These are phyloP conservation scores for Hyla sarda DNA, from an alignment of 2,113 vertebrate species.

Conservation along the genomic window DNA sequence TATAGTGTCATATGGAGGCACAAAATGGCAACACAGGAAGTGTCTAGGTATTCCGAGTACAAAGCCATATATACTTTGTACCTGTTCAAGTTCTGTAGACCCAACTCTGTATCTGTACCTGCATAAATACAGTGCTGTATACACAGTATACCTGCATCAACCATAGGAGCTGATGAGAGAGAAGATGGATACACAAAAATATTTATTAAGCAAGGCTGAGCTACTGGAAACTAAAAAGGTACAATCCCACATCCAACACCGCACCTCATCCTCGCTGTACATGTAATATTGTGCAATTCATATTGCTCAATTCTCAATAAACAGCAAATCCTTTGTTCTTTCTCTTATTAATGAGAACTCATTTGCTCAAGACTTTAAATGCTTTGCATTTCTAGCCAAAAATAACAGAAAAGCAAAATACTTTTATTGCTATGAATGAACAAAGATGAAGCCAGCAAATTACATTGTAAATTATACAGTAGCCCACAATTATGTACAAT, in stretches of 20 bases:
- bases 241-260: background rate
- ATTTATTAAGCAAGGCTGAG: background rate
- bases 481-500: background rate
- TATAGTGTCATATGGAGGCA: too few relatives aligned
- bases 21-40: too few relatives aligned
- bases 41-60: too few relatives aligned
- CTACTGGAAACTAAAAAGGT: background rate
- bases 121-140: too few relatives aligned
- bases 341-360: constrained; percentile 15
- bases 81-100: background rate
- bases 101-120: background rate
- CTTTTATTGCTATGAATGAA: constrained; percentile 13
- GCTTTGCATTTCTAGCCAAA: constrained; percentile 12
- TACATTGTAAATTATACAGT: background rate
- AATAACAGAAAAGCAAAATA: constrained; percentile 15
- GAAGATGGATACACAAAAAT: background rate
- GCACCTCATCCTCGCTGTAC: background rate
- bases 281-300: background rate
- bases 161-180: background rate
- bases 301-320: constrained; percentile 13
- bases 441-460: background rate
- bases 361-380: background rate
- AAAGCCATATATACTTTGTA: too few relatives aligned
- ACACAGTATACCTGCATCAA: too few relatives aligned
- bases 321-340: constrained; percentile 15